Percentiles rank a stretch among this genome's conserved stretches.
Conservation (phyloP, 2,888 invertebrate species). For the Notodonta ziczac region DNA sequence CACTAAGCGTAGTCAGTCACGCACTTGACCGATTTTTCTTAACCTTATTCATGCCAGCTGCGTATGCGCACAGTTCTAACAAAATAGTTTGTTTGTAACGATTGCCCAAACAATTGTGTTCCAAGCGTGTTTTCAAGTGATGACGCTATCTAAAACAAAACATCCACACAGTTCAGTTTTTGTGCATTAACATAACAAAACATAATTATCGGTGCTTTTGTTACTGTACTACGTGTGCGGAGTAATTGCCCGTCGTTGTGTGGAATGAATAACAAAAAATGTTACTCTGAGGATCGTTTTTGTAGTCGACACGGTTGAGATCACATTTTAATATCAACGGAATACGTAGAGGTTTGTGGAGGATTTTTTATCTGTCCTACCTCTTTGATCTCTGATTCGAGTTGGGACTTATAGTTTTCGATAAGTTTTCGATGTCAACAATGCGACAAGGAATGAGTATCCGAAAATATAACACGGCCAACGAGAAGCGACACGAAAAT, state of each 20-base stretch:
- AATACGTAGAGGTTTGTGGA: background rate
- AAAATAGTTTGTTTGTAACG: no score
- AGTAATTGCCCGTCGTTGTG: slow-evolving; percentile 37
- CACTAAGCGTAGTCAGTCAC: no score
- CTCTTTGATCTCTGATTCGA: background rate
- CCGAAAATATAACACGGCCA: no score
- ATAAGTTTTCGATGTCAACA: background rate
- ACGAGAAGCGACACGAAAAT: no score
- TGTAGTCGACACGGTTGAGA: slow-evolving; percentile 23
- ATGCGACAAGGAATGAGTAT: no score
- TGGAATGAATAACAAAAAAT: slow-evolving; percentile 30
- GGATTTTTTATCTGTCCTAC: background rate
- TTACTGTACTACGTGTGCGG: slow-evolving; percentile 14
- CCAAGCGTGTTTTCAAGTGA: background rate
- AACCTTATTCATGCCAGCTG: no score
- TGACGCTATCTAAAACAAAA: slow-evolving; percentile 6
- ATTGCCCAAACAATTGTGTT: background rate
- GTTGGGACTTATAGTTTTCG: background rate
- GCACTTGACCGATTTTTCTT: no score
- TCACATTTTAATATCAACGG: slow-evolving; percentile 28
- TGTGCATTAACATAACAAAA: slow-evolving; percentile 17
- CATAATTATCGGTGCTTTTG: slow-evolving; percentile 31
- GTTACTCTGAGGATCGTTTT: slow-evolving; percentile 28
- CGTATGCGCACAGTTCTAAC: no score
- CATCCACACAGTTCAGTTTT: slow-evolving; percentile 1